A percentile compares a stretch with the other conserved stretches of the same genome.
Conservation (phyloP, 92 coral and sea anemone species). For the Zoanthus sansibaricus region DNA sequence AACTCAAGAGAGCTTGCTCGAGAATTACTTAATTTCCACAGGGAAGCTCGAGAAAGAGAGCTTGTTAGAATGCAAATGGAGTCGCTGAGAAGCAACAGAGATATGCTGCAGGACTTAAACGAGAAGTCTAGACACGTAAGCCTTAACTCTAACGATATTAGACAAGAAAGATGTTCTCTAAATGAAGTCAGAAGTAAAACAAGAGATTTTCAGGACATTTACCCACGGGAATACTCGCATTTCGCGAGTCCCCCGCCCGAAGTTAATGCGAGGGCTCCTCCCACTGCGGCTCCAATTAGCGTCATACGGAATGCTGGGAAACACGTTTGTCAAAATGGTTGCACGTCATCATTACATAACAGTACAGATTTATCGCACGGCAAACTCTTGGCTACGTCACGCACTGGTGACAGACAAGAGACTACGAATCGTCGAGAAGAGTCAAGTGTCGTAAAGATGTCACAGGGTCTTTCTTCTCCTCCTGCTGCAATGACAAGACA, state of each 20-base stretch:
- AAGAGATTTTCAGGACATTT: not conserved
- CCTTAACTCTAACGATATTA: not conserved
- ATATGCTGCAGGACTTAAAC: constrained; percentile 36
- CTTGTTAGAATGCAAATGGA: constrained; percentile 18
- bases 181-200: not conserved
- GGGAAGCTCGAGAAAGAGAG: constrained; percentile 39
- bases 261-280: not conserved
- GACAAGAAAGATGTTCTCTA: not conserved
- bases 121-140: constrained; percentile 4
- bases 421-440: not conserved
- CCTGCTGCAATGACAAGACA: not conserved
- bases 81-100: constrained; percentile 2
- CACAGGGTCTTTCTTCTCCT: constrained; percentile 19
- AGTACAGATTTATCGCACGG: not conserved
- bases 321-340: constrained; percentile 3
- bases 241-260: not conserved
- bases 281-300: constrained; percentile 3
- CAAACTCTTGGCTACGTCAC: constrained; percentile 4
- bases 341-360: not conserved
- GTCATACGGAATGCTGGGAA: constrained; percentile 9
- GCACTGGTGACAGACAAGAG: not conserved
- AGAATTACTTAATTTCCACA: constrained; percentile 35
- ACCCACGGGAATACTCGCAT: not conserved
- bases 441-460: not conserved
- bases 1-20: constrained; percentile 37